Conservation (phyloP, 1,140 invertebrate species). For the Tenebrio molitor region DNA sequence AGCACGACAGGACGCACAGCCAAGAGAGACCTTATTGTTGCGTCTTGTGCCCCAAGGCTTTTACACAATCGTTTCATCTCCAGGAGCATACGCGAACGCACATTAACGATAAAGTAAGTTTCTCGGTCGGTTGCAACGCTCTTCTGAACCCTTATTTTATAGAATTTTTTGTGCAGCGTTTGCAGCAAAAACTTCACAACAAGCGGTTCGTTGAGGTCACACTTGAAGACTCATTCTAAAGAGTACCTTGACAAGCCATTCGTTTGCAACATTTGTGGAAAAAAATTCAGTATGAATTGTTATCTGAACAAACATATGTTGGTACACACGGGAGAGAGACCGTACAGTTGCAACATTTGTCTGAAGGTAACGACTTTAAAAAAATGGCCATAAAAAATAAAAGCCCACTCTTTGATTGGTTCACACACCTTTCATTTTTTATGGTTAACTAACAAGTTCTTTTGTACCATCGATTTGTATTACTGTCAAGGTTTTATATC, state of each 20-base stretch:
- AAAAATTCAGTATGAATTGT: conserved; percentile 43
- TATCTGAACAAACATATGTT: conserved; percentile 56
- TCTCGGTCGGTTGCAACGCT: background rate
- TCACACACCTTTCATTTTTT: too few relatives aligned
- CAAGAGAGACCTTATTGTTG: conserved; percentile 44
- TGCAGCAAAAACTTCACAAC: conserved; percentile 39
- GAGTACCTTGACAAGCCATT: conserved; percentile 38
- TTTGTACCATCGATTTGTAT: background rate
- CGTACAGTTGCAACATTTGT: conserved; percentile 55
- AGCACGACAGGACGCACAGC: conserved; percentile 37
- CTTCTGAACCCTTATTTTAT: conserved; percentile 1
- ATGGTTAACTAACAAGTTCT: background rate
- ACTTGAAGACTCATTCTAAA: conserved; percentile 39
- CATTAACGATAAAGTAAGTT: conserved; percentile 25
- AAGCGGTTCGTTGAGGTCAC: conserved; percentile 41
- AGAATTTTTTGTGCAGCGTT: conserved; percentile 40
- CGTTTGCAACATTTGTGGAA: conserved; percentile 39
- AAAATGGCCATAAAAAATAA: too few relatives aligned
- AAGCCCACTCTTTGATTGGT: too few relatives aligned
- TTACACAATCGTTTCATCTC: conserved; percentile 42
- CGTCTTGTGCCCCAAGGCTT: conserved; percentile 37
- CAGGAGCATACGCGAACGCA: conserved; percentile 42
- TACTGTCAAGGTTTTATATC: background rate
- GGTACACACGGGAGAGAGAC: conserved; percentile 58
- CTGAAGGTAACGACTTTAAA: conserved; percentile 42